These are phyloP conservation scores for Echinarachnius parma DNA, from an alignment of 53 echinoderm and acorn worm species.

Conservation along the genomic window DNA sequence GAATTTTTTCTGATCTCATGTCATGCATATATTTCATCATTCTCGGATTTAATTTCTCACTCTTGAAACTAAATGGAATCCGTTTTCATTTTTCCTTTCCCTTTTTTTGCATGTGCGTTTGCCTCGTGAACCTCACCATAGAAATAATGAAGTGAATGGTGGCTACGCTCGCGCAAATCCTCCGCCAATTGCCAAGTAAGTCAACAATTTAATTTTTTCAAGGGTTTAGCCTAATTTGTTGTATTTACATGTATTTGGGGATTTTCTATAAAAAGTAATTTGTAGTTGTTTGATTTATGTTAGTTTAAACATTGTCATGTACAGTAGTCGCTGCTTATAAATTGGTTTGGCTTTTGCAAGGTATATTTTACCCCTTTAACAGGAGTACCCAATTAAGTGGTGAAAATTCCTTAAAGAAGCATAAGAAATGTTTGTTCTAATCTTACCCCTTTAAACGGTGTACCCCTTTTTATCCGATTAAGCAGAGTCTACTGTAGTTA, in stretches of 20 bases:
- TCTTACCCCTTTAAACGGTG: too few species aligned
- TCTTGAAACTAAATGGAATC: neutral
- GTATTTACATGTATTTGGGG: neutral
- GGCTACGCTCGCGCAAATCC: conserved; percentile 15
- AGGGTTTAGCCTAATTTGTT: neutral
- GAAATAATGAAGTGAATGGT: conserved; percentile 27
- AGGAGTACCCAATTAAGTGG: too few species aligned
- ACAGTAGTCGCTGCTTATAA: too few species aligned
- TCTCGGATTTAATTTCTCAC: too few species aligned
- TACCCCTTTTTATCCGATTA: too few species aligned
- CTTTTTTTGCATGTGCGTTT: too few species aligned
- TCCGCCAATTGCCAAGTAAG: conserved; percentile 35
- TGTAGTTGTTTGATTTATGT: neutral
- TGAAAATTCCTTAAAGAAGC: too few species aligned
- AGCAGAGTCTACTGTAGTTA: too few species aligned
- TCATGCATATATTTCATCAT: too few species aligned
- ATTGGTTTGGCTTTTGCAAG: too few species aligned
- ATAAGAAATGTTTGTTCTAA: too few species aligned
- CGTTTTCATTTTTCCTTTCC: neutral
- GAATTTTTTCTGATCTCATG: neutral
- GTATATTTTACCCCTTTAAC: too few species aligned
- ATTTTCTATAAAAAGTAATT: neutral
- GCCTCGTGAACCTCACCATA: conserved; percentile 19
- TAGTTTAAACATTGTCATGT: neutral
- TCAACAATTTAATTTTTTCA: neutral